These are phyloP conservation scores for Podargus strigoides DNA, from an alignment of 2,797 vertebrate genomes.

Conservation along the genomic window DNA sequence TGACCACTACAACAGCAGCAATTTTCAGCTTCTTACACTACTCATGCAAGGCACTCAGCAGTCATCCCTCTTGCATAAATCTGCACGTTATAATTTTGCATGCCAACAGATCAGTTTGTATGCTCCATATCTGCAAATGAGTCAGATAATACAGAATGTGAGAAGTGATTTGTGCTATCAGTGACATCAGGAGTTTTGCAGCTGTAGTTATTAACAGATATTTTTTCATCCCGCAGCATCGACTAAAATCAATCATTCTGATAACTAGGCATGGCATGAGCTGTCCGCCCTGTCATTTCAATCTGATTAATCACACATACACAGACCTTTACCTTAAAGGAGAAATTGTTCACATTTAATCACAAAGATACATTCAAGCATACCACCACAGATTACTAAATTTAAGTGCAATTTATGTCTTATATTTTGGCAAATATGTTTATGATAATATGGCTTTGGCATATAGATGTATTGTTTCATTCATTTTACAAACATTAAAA, in stretches of 20 bases:
- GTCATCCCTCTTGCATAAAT: constrained; percentile 71
- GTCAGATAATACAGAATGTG: constrained; percentile 62
- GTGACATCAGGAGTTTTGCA: constrained; percentile 75
- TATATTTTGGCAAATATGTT: constrained; percentile 68
- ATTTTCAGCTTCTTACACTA: constrained; percentile 68
- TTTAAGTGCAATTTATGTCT: constrained; percentile 71
- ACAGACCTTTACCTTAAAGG: constrained; percentile 82
- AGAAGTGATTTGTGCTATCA: constrained; percentile 74
- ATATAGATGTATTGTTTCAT: constrained; percentile 61
- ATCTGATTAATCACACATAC: constrained; percentile 80
- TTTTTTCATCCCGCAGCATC: constrained; percentile 74
- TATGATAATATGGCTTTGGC: constrained; percentile 64
- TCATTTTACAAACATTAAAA: constrained; percentile 70
- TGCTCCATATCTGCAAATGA: constrained; percentile 70
- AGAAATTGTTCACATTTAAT: constrained; percentile 81
- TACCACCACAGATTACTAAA: constrained; percentile 70
- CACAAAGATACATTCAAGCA: constrained; percentile 75
- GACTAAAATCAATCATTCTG: constrained; percentile 80
- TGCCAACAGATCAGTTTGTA: constrained; percentile 62
- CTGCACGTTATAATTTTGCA: constrained; percentile 65
- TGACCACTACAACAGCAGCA: constrained; percentile 76
- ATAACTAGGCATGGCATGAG: constrained; percentile 79
- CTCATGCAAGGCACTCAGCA: constrained; percentile 56
- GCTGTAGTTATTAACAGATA: constrained; percentile 78
- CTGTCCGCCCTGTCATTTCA: constrained; percentile 79